phyloP scores from a whole-genome alignment of 2,797 vertebrate genomes.

The Sebastes kiyomatsui region DNA sequence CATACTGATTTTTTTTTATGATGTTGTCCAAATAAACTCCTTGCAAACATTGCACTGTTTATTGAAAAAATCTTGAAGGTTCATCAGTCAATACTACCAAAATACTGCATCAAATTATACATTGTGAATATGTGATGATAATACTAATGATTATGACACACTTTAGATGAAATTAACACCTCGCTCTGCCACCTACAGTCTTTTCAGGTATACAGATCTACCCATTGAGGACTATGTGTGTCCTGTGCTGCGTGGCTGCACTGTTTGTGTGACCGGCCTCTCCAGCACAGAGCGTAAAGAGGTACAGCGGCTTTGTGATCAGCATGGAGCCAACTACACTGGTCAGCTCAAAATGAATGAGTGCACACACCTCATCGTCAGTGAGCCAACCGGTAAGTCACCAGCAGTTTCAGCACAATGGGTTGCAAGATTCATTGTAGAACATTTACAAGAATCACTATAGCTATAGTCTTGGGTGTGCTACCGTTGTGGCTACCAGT shows the following conservation, averaged over 20 bases:
- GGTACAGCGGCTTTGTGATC: conserved; percentile 89
- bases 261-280: conserved; percentile 93
- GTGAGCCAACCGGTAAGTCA: conserved; percentile 90
- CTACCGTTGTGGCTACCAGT: background rate
- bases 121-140: background rate
- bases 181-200: conserved; percentile 68
- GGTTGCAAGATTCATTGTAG: background rate
- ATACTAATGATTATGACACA: background rate
- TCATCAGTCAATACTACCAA: background rate
- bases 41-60: background rate
- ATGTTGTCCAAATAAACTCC: background rate
- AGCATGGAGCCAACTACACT: conserved; percentile 90
- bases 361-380: conserved; percentile 96
- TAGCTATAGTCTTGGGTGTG: background rate
- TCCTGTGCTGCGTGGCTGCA: conserved; percentile 92
- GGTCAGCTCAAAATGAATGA: conserved; percentile 99
- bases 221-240: conserved; percentile 86
- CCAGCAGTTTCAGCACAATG: background rate
- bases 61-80: background rate
- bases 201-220: conserved; percentile 89
- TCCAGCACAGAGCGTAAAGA: conserved; percentile 88
- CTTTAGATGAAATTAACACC: background rate
- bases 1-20: background rate
- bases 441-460: background rate
- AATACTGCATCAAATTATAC: background rate